Evolutionary conservation across 2,113 vertebrate genomes (phyloP), one percentile per base, ranked within the genome.

Genomic region (Plectropomus leopardus): DNA sequence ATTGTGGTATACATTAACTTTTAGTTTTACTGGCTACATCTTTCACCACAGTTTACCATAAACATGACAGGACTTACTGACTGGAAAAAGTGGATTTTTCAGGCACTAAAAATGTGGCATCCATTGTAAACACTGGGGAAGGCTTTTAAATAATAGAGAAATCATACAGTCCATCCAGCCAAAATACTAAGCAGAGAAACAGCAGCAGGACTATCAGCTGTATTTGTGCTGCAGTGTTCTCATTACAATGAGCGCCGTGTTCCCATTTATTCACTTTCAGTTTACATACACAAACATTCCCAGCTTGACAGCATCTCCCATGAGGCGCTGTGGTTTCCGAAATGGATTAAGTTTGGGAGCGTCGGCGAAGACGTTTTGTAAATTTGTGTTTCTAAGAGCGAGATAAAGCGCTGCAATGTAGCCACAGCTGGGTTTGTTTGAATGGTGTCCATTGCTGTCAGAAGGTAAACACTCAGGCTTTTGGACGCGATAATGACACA

Each of bases 401-500:
- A 86, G 83, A 80, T 59, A 17, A 48, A 59, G 64, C 0, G 1
- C 32, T 11, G 64, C n/a, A 9, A 21, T 14, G 19, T 0, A 54
- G 67, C 1, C 67, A 36, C 82, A 83, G 78, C 68, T 63, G 64
- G 65, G 34, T 89, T 50, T 72, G 76, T 85, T 60, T 83, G 65
- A 80, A 48, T 1, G 2, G 58, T 5, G 77, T 66, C 66, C 34
- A 4, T 63, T 42, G 73, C 61, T 42, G 50, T 40, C 80, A 53
- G 74, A 70, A 44, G 24, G 66, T 66, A 83, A 70, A 83, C 67
- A 60, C 42, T 3, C 10, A 0, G 57, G 45, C 77, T 16, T 80
- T 50, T 1, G 19, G 51, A 23, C 26, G 32, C 17, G 1, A 61
- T 78, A 76, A 80, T 34, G 58, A 82, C 73, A 79, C 17, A 9